A percentile compares a stretch with the other conserved stretches of the same genome.
Evolutionary conservation across 2,797 vertebrate genomes (phyloP).

Genomic region (Malurus splendens): DNA sequence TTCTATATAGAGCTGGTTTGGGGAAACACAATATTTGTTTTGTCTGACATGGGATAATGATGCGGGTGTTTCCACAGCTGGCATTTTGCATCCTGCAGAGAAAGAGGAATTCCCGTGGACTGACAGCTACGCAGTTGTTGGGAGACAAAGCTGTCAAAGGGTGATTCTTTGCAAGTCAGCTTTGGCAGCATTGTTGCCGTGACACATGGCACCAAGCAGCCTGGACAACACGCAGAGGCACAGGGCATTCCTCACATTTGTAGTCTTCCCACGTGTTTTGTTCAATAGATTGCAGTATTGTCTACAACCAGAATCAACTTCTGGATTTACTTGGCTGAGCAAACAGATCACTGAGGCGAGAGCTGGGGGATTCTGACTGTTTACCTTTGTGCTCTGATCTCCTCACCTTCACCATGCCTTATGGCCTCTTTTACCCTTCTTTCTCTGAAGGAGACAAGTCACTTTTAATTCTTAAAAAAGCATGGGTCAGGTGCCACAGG

Average conservation of each 20-base stretch:
- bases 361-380: neutral
- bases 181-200: slow-evolving; percentile 44
- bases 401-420: neutral
- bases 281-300: neutral
- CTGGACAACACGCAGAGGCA: slow-evolving; percentile 2
- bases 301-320: neutral
- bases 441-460: neutral
- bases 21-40: slow-evolving; percentile 20
- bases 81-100: neutral
- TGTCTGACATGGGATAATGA: neutral
- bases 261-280: neutral
- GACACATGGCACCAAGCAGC: neutral
- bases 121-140: slow-evolving; percentile 20
- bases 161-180: slow-evolving; percentile 43
- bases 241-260: slow-evolving; percentile 24
- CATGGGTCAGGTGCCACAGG: neutral
- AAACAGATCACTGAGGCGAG: neutral
- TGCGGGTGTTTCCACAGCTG: slow-evolving; percentile 7
- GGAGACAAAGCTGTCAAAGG: slow-evolving; percentile 14
- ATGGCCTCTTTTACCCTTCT: neutral
- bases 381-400: neutral
- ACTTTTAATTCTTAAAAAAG: neutral
- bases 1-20: neutral
- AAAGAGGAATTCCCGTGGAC: slow-evolving; percentile 45
- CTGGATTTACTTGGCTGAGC: neutral